These are phyloP conservation scores for Chloroclystis v-ata DNA, from an alignment of 2,888 invertebrate species.

Conservation along the genomic window DNA sequence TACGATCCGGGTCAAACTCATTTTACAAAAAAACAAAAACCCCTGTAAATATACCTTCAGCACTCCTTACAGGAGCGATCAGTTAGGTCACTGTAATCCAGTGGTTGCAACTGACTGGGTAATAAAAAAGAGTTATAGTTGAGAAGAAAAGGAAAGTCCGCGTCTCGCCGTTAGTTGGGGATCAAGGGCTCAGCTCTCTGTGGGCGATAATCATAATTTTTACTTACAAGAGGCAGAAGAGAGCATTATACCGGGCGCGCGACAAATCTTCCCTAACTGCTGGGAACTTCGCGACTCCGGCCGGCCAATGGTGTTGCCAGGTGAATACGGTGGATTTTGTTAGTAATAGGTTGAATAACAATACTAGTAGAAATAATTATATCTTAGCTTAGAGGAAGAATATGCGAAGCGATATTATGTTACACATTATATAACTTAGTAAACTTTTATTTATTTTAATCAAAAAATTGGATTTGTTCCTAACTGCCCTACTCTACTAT, in stretches of 20 bases:
- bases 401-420: too few relatives aligned
- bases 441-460: too few relatives aligned
- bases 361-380: too few relatives aligned
- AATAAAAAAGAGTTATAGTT: conserved; percentile 80
- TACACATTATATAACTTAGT: too few relatives aligned
- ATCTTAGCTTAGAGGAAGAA: too few relatives aligned
- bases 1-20: conserved; percentile 32
- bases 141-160: conserved; percentile 74
- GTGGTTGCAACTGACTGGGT: conserved; percentile 55
- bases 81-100: conserved; percentile 71
- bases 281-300: conserved; percentile 70
- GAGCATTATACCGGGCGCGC: conserved; percentile 66
- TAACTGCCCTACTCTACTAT: too few relatives aligned
- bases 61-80: conserved; percentile 54
- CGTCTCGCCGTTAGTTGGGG: conserved; percentile 71
- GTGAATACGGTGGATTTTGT: too few relatives aligned
- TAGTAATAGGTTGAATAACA: too few relatives aligned
- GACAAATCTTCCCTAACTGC: conserved; percentile 77
- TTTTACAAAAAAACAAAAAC: conserved; percentile 31
- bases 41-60: conserved; percentile 51
- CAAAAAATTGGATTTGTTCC: too few relatives aligned
- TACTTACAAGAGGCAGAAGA: conserved; percentile 72
- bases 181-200: conserved; percentile 72
- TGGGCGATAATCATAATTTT: conserved; percentile 78
- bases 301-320: conserved; percentile 23